Evolutionary conservation across 2,888 invertebrate species (phyloP).

Genomic region (Maniola hyperantus): DNA sequence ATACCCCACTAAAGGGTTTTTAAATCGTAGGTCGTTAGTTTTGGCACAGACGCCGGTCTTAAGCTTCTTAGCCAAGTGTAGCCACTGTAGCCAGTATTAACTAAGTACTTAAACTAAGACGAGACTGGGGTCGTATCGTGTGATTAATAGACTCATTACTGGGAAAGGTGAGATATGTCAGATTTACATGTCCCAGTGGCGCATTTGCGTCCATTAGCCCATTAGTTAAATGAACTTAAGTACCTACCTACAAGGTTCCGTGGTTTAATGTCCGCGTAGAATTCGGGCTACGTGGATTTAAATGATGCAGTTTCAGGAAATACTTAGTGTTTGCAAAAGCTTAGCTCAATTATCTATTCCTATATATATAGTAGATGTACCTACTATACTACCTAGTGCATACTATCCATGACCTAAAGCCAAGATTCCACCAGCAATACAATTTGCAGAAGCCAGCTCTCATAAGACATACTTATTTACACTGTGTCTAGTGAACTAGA

Average conservation of each 20-base stretch:
- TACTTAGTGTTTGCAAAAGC: neutral
- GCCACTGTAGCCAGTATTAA: constrained; percentile 50
- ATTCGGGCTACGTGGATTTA: neutral
- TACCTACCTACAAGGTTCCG: constrained; percentile 4
- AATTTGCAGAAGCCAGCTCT: too few relatives aligned
- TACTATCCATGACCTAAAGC: too few relatives aligned
- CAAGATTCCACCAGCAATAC: too few relatives aligned
- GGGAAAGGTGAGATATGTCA: constrained; percentile 61
- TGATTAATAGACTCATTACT: constrained; percentile 75
- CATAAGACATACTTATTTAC: too few relatives aligned
- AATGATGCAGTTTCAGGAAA: neutral
- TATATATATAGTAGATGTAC: too few relatives aligned
- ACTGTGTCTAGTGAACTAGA: too few relatives aligned
- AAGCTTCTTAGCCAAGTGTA: constrained; percentile 51
- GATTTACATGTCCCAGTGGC: constrained; percentile 62
- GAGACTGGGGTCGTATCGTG: constrained; percentile 45
- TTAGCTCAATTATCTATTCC: too few relatives aligned
- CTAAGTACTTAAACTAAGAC: constrained; percentile 44
- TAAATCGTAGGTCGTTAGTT: constrained; percentile 61
- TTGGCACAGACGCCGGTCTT: constrained; percentile 67
- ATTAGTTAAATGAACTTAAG: constrained; percentile 38
- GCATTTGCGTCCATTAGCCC: constrained; percentile 43
- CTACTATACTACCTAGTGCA: too few relatives aligned
- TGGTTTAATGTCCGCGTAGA: neutral
- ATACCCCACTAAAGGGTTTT: constrained; percentile 46